A percentile compares a stretch with the other conserved stretches of the same genome.
These are phyloP conservation scores for Dendrolimus punctatus DNA, from an alignment of 1,140 invertebrate genomes.

Conservation along the genomic window DNA sequence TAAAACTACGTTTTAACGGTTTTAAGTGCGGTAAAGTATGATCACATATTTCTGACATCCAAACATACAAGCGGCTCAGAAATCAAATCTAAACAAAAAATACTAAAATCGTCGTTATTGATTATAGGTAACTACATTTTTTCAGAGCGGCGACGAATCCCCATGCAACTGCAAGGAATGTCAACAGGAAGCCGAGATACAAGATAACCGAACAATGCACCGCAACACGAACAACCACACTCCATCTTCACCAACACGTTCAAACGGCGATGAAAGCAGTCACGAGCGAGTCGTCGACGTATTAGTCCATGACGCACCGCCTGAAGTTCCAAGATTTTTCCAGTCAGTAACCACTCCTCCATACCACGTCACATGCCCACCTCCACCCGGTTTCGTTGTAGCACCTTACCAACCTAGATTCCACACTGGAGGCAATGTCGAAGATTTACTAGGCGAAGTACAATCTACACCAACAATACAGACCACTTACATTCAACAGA, in stretches of 20 bases:
- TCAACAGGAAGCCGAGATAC: slow-evolving; percentile 35
- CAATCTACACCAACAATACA: slow-evolving; percentile 49
- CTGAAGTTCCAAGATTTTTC: slow-evolving; percentile 53
- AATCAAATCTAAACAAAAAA: too few species aligned
- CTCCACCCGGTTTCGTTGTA: slow-evolving; percentile 55
- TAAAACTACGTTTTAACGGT: too few species aligned
- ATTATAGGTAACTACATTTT: slow-evolving; percentile 6
- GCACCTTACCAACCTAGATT: slow-evolving; percentile 54
- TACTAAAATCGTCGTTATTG: too few species aligned
- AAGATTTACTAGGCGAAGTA: slow-evolving; percentile 61
- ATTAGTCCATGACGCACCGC: slow-evolving; percentile 48
- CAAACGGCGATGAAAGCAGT: slow-evolving; percentile 28
- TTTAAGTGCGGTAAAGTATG: too few species aligned
- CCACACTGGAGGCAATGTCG: slow-evolving; percentile 63
- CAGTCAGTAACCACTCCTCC: slow-evolving; percentile 50
- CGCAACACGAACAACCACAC: slow-evolving; percentile 3
- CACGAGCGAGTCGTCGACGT: slow-evolving; percentile 55
- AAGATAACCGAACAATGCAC: slow-evolving; percentile 24
- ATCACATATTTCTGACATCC: too few species aligned
- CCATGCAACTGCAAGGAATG: slow-evolving; percentile 62
- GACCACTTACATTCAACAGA: slow-evolving; percentile 57
- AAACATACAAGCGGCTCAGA: too few species aligned
- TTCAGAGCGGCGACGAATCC: slow-evolving; percentile 56
- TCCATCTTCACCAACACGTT: too few species aligned
- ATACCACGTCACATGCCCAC: slow-evolving; percentile 43